Base-by-base conservation (phyloP, 2,113 vertebrate genomes). In the Chrysochloris asiatica region DNA sequence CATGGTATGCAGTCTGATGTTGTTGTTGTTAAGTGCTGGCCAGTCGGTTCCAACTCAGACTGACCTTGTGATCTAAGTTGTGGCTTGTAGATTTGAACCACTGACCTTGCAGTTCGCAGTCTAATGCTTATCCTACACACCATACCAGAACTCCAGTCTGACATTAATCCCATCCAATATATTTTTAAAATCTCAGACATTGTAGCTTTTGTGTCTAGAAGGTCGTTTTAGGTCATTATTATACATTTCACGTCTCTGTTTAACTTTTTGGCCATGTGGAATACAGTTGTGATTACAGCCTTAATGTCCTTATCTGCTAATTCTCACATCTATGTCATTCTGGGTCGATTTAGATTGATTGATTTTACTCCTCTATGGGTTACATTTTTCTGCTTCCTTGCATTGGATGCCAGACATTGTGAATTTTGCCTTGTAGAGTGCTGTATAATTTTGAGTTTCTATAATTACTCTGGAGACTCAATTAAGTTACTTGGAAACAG, bases 231-330 rank as follows among this genome's bases (percentile, higher is more conserved):
- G 36, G 12, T 36, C 67, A n/a, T 86, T 56, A 50, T 56, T 41
- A 48, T 69, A 30, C 45, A 56, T 87, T 83, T 38, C 17, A 48
- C 52, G 28, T 83, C 48, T 77, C 41, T 69, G 30, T 69, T 82
- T 65, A 87, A 47, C 4, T 83, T 83, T 54, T 76, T 38, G 84
- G 52, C 63, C 43, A 71, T 50, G 30, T 91, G 65, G 65, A 73
- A 86, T 86, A 41, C 43, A 75, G 26, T 88, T 67, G 36, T 54
- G 30, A 54, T 81, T 54, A 54, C 9, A 83, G 9, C 48, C 75
- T 69, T 76, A 76, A 87, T 83, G 47, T 88, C n/a, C 33, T 88
- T 88, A 82, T 54, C n/a, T 83, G 69, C 78, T 76, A 47, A 56
- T 56, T 88, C 59, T 92, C 36, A 76, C 41, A 52, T 82, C 36